phyloP scores from a whole-genome alignment of 2,888 invertebrate species.

The Ganaspis brasiliensis region DNA sequence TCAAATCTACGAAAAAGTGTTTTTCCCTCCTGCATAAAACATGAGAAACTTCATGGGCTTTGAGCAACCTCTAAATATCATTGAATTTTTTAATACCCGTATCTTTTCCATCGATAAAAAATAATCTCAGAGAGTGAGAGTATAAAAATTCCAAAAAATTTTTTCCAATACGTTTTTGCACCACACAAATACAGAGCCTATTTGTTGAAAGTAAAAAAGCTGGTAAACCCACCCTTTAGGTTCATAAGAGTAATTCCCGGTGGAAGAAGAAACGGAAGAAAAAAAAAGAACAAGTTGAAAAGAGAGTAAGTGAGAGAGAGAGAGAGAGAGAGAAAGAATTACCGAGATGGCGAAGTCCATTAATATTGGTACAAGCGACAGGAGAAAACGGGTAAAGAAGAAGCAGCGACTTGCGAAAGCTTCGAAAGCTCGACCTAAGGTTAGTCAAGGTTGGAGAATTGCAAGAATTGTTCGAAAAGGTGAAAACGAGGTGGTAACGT shows the following conservation, averaged over 20 bases:
- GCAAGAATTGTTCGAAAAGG: slow-evolving; percentile 51
- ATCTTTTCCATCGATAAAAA: no score
- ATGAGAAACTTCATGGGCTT: no score
- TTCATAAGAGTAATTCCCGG: slow-evolving; percentile 53
- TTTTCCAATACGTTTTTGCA: no score
- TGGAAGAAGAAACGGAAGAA: slow-evolving; percentile 34
- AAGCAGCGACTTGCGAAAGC: slow-evolving; percentile 47
- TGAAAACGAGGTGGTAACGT: slow-evolving; percentile 40
- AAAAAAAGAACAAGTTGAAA: slow-evolving; percentile 45
- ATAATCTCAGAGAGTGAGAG: no score
- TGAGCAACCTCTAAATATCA: no score
- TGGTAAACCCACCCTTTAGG: slow-evolving; percentile 48
- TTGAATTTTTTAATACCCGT: no score
- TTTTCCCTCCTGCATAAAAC: no score
- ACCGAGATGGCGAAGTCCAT: slow-evolving; percentile 61
- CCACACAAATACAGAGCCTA: no score
- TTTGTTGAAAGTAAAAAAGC: slow-evolving; percentile 45
- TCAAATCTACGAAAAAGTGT: no score
- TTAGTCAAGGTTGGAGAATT: slow-evolving; percentile 55
- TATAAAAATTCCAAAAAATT: no score
- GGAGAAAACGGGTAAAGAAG: slow-evolving; percentile 56
- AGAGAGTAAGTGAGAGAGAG: slow-evolving; percentile 51
- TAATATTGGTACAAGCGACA: slow-evolving; percentile 65
- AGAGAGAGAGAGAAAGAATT: slow-evolving; percentile 48
- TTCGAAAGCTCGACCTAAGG: slow-evolving; percentile 43